These are phyloP conservation scores for Toxotes lorentzi DNA, from an alignment of 2,797 vertebrate species.

Conservation along the genomic window DNA sequence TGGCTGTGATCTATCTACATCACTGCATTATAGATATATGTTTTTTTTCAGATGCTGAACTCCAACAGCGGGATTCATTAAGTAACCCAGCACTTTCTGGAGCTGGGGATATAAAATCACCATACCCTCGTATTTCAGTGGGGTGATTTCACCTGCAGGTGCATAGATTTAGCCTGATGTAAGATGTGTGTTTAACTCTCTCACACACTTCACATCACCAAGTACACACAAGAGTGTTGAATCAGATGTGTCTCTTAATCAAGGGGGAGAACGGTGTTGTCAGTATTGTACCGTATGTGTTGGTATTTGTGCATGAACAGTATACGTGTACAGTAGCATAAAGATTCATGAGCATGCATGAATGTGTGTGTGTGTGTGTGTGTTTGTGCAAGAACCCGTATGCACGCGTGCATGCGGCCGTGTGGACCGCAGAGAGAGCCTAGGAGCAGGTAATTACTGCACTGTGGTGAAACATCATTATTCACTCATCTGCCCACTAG, in stretches of 20 bases:
- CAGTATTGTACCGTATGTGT: neutral
- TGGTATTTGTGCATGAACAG: constrained; percentile 4
- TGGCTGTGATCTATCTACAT: constrained; percentile 35
- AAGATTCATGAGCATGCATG: constrained; percentile 33
- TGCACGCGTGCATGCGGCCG: constrained; percentile 40
- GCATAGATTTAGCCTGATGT: constrained; percentile 21
- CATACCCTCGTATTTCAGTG: constrained; percentile 16
- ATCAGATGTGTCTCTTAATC: neutral
- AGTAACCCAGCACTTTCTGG: constrained; percentile 14
- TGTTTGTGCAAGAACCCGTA: constrained; percentile 34
- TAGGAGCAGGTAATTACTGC: constrained; percentile 80
- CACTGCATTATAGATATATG: constrained; percentile 11
- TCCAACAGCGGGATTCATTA: constrained; percentile 24
- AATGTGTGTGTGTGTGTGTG: neutral
- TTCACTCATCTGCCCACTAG: constrained; percentile 85
- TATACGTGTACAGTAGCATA: constrained; percentile 1
- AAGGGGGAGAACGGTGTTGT: neutral
- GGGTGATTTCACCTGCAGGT: constrained; percentile 21
- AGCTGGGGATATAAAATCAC: constrained; percentile 11
- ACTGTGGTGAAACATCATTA: constrained; percentile 83
- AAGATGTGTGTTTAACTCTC: constrained; percentile 32
- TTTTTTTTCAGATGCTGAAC: constrained; percentile 26
- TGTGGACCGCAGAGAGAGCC: constrained; percentile 50
- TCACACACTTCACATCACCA: constrained; percentile 10
- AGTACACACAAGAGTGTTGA: neutral